A percentile compares a stretch with the other conserved stretches of the same genome.
phyloP scores from a whole-genome alignment of 2,888 invertebrate species.

The Gasteruption jaculator region DNA sequence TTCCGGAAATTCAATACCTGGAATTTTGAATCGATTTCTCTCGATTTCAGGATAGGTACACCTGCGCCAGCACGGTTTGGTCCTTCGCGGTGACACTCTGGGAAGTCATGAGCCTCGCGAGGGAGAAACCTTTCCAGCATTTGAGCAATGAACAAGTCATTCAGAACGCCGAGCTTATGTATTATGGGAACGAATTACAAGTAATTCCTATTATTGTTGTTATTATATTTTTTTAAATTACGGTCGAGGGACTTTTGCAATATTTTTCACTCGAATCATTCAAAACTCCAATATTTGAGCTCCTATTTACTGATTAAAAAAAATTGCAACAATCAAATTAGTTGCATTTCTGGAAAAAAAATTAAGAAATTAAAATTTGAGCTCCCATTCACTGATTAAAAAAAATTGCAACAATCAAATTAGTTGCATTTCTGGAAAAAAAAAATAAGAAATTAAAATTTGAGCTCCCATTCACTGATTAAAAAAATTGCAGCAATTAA shows the following conservation, averaged over 20 bases:
- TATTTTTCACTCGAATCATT: no score
- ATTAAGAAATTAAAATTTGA: background rate
- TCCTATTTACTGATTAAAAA: background rate
- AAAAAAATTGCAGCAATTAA: background rate
- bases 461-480: background rate
- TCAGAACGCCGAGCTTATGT: constrained; percentile 64
- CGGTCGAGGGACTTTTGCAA: no score
- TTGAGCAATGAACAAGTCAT: constrained; percentile 61
- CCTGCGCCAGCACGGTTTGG: constrained; percentile 62
- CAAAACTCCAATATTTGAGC: background rate
- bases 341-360: constrained; percentile 1
- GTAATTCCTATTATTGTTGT: constrained; percentile 46
- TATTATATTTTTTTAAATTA: no score
- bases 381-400: background rate
- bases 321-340: background rate
- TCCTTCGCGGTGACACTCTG: constrained; percentile 63
- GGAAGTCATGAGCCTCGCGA: constrained; percentile 61
- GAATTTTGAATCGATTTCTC: constrained; percentile 6
- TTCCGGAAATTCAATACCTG: no score
- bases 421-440: background rate
- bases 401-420: background rate
- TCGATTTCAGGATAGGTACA: constrained; percentile 58
- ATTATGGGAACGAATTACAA: constrained; percentile 61
- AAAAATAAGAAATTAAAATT: constrained; percentile 1
- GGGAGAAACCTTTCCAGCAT: constrained; percentile 60